A percentile compares a stretch with the other conserved stretches of the same genome.
Conservation (phyloP, 2,113 vertebrate species). For the Myxocyprinus asiaticus region DNA sequence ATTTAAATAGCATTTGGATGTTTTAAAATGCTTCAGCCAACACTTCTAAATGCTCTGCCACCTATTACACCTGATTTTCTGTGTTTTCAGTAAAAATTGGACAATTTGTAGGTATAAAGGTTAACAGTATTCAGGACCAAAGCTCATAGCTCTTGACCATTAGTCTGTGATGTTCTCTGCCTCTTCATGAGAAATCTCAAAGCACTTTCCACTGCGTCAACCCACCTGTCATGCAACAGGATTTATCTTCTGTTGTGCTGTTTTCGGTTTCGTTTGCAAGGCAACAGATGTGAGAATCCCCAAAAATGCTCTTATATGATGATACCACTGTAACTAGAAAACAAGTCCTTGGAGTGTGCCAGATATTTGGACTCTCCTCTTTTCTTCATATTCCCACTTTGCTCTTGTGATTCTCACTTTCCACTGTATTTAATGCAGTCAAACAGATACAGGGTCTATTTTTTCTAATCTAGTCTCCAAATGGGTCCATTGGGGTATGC, state of each 20-base stretch:
- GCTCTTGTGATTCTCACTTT: slow-evolving; percentile 32
- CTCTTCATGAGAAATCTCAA: slow-evolving; percentile 45
- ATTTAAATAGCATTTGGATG: neutral
- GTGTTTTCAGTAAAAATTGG: neutral
- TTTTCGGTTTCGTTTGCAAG: slow-evolving; percentile 44
- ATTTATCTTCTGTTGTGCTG: slow-evolving; percentile 48
- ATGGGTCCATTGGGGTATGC: slow-evolving; percentile 44
- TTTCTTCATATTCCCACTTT: slow-evolving; percentile 33
- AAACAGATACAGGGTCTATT: slow-evolving; percentile 42
- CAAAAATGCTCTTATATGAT: slow-evolving; percentile 31
- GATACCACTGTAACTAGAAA: slow-evolving; percentile 38
- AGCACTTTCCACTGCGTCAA: slow-evolving; percentile 48
- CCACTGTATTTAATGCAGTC: slow-evolving; percentile 24
- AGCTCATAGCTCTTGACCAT: slow-evolving; percentile 29
- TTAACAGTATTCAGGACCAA: neutral
- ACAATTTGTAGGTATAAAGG: neutral
- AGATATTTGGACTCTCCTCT: slow-evolving; percentile 35
- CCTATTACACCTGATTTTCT: neutral
- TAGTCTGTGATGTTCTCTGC: neutral
- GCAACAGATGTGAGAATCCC: slow-evolving; percentile 39
- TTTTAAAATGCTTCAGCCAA: slow-evolving; percentile 6
- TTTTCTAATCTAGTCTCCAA: slow-evolving; percentile 44
- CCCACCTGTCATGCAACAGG: slow-evolving; percentile 42
- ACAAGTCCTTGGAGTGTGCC: slow-evolving; percentile 34
- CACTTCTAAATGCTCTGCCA: neutral